A percentile compares a stretch with the other conserved stretches of the same genome.
These are phyloP conservation scores for Crotalus adamanteus DNA, from an alignment of 2,797 vertebrate species.

Conservation along the genomic window DNA sequence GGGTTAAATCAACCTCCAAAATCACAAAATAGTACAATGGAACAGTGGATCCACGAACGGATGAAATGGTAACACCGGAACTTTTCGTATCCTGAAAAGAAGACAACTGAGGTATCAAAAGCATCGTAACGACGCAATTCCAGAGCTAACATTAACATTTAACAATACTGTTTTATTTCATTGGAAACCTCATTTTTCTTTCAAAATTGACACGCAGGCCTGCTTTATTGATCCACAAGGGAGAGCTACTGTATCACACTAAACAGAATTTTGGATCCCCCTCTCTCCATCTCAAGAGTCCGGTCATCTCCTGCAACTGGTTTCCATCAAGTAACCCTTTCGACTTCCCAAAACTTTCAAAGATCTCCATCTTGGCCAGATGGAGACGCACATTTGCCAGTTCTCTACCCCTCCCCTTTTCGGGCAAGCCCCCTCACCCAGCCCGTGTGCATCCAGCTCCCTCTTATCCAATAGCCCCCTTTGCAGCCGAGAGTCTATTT, in stretches of 20 bases:
- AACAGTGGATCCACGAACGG: neutral
- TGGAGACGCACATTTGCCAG: neutral
- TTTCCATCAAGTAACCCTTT: neutral
- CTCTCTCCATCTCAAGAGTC: too few species aligned
- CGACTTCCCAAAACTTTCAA: neutral
- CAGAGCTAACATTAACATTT: neutral
- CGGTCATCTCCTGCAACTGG: neutral
- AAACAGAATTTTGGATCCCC: too few species aligned
- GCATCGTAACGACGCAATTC: neutral
- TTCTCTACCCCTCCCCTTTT: neutral
- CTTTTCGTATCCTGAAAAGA: neutral
- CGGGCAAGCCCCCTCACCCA: neutral
- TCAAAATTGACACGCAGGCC: neutral
- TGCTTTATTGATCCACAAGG: fast-evolving
- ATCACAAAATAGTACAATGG: neutral
- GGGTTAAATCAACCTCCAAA: neutral
- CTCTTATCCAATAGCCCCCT: neutral
- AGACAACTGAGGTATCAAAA: too few species aligned
- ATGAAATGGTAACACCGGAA: neutral
- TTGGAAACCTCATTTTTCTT: neutral
- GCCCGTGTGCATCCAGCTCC: constrained; percentile 1
- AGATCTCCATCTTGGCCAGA: neutral
- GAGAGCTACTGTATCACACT: neutral
- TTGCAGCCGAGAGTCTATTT: neutral
- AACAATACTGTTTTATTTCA: neutral